phyloP scores from a whole-genome alignment of 2,888 invertebrate species.

The Caradrina clavipalpis region DNA sequence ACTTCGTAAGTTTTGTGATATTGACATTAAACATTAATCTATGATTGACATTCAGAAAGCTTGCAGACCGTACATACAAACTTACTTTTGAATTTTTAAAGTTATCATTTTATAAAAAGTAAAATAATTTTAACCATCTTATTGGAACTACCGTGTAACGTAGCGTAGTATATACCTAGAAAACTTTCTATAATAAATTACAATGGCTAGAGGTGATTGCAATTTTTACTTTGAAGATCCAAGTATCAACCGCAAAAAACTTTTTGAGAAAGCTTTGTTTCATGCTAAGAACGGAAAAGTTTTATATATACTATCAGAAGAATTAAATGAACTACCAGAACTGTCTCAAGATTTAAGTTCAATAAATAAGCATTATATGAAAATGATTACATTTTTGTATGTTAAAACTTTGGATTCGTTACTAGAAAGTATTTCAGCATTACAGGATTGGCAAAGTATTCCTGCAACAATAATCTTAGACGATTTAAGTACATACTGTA shows the following conservation, averaged over 20 bases:
- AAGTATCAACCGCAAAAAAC: slow-evolving; percentile 74
- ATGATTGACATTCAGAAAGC: no score
- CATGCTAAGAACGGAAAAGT: slow-evolving; percentile 82
- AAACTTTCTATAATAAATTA: background rate
- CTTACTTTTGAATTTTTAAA: no score
- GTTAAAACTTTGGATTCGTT: slow-evolving; percentile 77
- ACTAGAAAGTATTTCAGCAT: slow-evolving; percentile 78
- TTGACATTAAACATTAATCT: no score
- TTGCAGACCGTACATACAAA: no score
- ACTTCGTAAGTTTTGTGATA: no score
- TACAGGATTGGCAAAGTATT: slow-evolving; percentile 82
- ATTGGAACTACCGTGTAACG: no score
- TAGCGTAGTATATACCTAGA: no score
- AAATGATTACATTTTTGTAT: slow-evolving; percentile 87
- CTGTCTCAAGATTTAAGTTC: slow-evolving; percentile 80
- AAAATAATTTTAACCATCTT: no score
- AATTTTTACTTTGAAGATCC: slow-evolving; percentile 75
- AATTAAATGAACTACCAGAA: slow-evolving; percentile 83
- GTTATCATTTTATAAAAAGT: no score
- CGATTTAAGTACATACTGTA: slow-evolving; percentile 79
- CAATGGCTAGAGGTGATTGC: slow-evolving; percentile 59
- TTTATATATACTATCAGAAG: slow-evolving; percentile 81
- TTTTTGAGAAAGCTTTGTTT: slow-evolving; percentile 82
- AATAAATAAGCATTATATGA: slow-evolving; percentile 82
- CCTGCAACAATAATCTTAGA: slow-evolving; percentile 84